These are phyloP conservation scores for Noctua pronuba DNA, from an alignment of 2,888 invertebrate species.

Conservation along the genomic window DNA sequence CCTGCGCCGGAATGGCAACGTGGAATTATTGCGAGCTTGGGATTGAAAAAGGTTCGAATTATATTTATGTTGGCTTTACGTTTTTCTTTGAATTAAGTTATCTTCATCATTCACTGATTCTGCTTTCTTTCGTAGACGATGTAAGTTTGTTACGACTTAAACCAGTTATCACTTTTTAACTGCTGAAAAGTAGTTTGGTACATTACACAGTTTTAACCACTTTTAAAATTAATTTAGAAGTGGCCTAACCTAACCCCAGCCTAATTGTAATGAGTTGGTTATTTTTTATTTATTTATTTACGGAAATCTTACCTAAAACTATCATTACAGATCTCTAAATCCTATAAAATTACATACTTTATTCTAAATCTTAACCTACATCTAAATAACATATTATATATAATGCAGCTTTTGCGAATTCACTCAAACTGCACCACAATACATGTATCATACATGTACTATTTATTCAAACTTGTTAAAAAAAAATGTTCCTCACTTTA, in stretches of 20 bases:
- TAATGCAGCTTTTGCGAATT: no score
- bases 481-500: neutral
- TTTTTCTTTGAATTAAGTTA: neutral
- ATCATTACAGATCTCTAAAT: no score
- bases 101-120: neutral
- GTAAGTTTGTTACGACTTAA: neutral
- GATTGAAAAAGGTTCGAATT: conserved; percentile 43
- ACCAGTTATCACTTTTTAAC: neutral
- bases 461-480: neutral
- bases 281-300: no score
- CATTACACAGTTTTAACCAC: neutral
- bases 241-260: neutral
- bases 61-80: conserved; percentile 8
- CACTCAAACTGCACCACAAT: no score
- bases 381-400: no score
- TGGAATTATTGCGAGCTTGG: conserved; percentile 51
- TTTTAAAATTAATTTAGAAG: neutral
- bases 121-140: neutral
- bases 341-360: no score
- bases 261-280: neutral
- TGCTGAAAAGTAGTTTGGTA: neutral
- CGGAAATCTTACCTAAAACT: no score
- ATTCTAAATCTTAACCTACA: no score
- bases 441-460: neutral
- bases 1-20: conserved; percentile 32